phyloP scores from a whole-genome alignment of 2,113 vertebrate genomes.

The Elanus axillaris region DNA sequence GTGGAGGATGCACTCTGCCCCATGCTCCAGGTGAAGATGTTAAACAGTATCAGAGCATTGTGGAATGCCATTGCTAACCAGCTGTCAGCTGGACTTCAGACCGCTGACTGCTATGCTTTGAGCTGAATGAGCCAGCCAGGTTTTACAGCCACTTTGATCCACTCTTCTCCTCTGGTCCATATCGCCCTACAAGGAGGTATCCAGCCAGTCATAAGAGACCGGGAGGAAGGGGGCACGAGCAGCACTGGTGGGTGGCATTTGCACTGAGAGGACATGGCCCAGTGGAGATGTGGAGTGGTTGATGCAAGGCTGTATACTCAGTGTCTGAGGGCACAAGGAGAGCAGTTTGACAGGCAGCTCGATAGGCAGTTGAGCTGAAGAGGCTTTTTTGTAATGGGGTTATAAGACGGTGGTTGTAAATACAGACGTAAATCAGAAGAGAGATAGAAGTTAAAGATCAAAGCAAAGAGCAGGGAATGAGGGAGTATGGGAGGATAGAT shows the following conservation, averaged over 20 bases:
- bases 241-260: background rate
- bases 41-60: background rate
- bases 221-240: background rate
- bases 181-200: too few species aligned
- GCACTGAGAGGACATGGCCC: background rate
- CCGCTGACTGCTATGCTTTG: background rate
- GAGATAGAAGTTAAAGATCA: background rate
- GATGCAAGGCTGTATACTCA: background rate
- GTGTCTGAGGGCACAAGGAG: background rate
- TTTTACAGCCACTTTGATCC: background rate
- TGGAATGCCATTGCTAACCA: background rate
- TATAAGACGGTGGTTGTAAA: background rate
- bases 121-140: background rate
- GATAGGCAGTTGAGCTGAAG: background rate
- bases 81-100: background rate
- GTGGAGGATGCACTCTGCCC: background rate
- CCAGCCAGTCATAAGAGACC: too few species aligned
- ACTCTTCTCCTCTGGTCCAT: rapidly evolving
- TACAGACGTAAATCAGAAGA: background rate
- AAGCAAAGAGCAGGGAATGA: background rate
- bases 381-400: background rate
- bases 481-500: background rate
- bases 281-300: background rate
- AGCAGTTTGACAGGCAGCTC: background rate
- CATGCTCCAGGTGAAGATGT: rapidly evolving